A percentile compares a stretch with the other conserved stretches of the same genome.
phyloP scores from a whole-genome alignment of 2,797 vertebrate genomes.

The Sarcophilus harrisii region DNA sequence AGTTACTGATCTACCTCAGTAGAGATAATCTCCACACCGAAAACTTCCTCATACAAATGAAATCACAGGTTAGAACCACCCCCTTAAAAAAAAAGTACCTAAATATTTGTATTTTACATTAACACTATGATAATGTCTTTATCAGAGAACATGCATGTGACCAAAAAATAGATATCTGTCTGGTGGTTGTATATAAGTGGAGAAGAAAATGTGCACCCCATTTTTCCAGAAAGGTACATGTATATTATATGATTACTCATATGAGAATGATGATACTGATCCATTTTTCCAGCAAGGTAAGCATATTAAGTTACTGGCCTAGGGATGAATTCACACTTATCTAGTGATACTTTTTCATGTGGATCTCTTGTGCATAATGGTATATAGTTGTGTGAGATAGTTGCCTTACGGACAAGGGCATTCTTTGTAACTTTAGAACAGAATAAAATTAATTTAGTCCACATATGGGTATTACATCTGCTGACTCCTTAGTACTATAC shows the following conservation, averaged over 20 bases:
- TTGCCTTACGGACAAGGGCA: background rate
- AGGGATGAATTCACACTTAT: background rate
- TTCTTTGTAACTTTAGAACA: no score
- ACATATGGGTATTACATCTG: no score
- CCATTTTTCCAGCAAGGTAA: background rate
- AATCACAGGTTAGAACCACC: background rate
- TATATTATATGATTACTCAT: no score
- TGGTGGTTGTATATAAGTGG: background rate
- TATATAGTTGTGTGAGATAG: background rate
- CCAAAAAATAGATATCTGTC: background rate
- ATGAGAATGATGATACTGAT: background rate
- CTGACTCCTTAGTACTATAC: no score
- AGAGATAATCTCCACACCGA: background rate
- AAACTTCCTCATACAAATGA: background rate
- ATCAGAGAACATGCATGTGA: background rate
- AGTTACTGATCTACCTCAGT: background rate
- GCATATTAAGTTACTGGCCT: background rate
- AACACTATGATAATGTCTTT: background rate
- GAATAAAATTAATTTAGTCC: no score
- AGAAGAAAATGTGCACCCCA: background rate
- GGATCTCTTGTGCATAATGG: background rate
- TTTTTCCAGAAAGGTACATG: background rate
- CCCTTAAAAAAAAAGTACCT: background rate
- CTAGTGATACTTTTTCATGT: background rate
- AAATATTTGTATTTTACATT: background rate